These are phyloP conservation scores for Dicentrarchus labrax DNA, from an alignment of 2,113 vertebrate species.

Conservation along the genomic window DNA sequence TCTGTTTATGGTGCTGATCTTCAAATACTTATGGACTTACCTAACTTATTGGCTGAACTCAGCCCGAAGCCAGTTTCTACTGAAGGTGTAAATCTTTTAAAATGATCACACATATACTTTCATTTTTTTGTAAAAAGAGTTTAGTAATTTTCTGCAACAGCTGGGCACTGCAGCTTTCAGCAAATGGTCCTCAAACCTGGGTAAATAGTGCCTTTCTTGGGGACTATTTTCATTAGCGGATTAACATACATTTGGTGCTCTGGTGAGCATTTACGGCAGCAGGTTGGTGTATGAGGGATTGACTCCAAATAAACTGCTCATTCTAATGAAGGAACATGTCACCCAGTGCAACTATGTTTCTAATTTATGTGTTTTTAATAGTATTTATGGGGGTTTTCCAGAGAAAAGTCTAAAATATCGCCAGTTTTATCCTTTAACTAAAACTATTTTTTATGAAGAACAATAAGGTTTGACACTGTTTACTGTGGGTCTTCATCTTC, in stretches of 20 bases:
- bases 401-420: background rate
- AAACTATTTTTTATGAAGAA: background rate
- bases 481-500: slow-evolving; percentile 7
- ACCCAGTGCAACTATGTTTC: background rate
- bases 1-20: background rate
- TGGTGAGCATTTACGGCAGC: background rate
- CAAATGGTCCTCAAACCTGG: slow-evolving; percentile 6
- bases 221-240: slow-evolving; percentile 24
- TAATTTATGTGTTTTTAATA: background rate
- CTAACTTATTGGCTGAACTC: background rate
- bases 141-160: background rate
- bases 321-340: background rate
- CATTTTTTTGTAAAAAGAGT: background rate
- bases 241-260: slow-evolving; percentile 3
- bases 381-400: background rate
- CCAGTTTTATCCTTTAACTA: background rate
- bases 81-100: background rate
- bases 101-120: background rate
- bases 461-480: background rate
- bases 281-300: background rate
- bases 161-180: background rate
- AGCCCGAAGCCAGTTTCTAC: background rate
- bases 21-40: background rate
- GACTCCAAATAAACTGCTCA: background rate
- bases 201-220: background rate